Percentiles rank a stretch among this genome's conserved stretches.
Conservation (phyloP, 2,888 invertebrate genomes). For the Allacma fusca region DNA sequence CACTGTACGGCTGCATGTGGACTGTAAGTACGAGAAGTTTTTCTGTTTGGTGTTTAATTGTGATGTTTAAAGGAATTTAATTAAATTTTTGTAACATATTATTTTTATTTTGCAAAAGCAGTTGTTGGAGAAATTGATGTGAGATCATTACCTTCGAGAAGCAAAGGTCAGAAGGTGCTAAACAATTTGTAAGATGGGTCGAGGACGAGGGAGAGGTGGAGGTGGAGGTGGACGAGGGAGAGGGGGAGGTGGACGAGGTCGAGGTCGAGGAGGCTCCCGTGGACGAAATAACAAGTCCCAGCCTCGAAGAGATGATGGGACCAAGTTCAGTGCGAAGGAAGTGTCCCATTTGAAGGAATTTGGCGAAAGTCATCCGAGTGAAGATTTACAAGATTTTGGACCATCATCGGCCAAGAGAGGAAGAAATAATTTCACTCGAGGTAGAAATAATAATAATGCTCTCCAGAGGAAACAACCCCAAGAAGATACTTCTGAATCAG, state of each 20-base stretch:
- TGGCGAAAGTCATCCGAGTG: conserved; percentile 60
- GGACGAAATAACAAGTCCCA: conserved; percentile 31
- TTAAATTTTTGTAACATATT: too few relatives aligned
- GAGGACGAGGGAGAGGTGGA: conserved; percentile 13
- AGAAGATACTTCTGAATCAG: conserved; percentile 52
- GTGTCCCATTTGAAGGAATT: conserved; percentile 54
- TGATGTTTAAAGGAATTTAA: too few relatives aligned
- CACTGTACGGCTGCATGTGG: too few relatives aligned
- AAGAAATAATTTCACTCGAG: conserved; percentile 22
- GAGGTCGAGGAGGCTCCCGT: conserved; percentile 49
- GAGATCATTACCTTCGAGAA: too few relatives aligned
- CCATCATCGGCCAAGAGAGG: conserved; percentile 35
- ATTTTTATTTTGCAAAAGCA: too few relatives aligned
- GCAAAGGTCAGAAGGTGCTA: too few relatives aligned
- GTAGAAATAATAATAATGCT: neutral
- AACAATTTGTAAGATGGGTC: conserved; percentile 18
- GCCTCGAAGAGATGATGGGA: neutral
- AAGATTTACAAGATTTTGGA: conserved; percentile 53
- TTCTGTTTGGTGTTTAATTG: too few relatives aligned
- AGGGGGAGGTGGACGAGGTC: too few relatives aligned
- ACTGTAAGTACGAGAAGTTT: too few relatives aligned
- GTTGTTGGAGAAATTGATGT: too few relatives aligned
- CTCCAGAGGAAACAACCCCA: neutral
- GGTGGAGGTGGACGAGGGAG: too few relatives aligned
- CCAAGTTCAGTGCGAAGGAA: conserved; percentile 42